Percentiles rank a stretch among this genome's conserved stretches.
Evolutionary conservation across 2,797 vertebrate genomes (phyloP).

Genomic region (Hydrocynus forskahlii): DNA sequence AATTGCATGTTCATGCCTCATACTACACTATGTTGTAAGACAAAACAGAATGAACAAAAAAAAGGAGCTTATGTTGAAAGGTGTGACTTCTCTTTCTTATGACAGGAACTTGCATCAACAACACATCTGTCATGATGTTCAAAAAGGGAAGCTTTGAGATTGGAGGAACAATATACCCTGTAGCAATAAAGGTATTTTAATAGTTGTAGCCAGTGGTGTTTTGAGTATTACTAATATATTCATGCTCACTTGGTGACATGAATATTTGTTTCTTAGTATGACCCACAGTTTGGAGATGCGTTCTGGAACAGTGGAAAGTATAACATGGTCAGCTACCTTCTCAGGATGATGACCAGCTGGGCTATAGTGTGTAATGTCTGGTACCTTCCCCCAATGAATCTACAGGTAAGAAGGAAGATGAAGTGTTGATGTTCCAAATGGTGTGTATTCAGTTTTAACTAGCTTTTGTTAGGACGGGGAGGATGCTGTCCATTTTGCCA

Average conservation of each 20-base stretch:
- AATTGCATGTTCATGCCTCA: too few species aligned
- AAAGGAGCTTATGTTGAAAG: background rate
- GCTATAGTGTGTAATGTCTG: constrained; percentile 95
- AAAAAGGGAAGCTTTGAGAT: constrained; percentile 99
- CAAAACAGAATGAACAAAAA: too few species aligned
- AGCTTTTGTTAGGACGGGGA: constrained; percentile 81
- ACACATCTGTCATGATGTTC: constrained; percentile 99
- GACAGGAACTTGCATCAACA: constrained; percentile 95
- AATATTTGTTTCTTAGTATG: constrained; percentile 79
- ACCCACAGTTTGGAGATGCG: constrained; percentile 92
- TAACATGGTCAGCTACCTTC: constrained; percentile 91
- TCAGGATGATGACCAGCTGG: constrained; percentile 97
- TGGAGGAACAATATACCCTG: constrained; percentile 91
- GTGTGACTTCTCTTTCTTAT: background rate
- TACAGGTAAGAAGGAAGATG: constrained; percentile 76
- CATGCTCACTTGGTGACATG: background rate
- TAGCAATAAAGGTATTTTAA: constrained; percentile 89
- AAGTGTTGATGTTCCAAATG: background rate
- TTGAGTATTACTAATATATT: background rate
- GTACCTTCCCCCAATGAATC: constrained; percentile 93
- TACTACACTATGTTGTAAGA: too few species aligned
- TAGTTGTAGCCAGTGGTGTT: background rate
- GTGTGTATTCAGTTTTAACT: background rate
- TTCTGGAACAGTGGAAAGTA: constrained; percentile 97
- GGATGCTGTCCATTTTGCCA: constrained; percentile 91